Base-by-base conservation (phyloP, 2,888 invertebrate genomes). In the Diarsia brunnea region DNA sequence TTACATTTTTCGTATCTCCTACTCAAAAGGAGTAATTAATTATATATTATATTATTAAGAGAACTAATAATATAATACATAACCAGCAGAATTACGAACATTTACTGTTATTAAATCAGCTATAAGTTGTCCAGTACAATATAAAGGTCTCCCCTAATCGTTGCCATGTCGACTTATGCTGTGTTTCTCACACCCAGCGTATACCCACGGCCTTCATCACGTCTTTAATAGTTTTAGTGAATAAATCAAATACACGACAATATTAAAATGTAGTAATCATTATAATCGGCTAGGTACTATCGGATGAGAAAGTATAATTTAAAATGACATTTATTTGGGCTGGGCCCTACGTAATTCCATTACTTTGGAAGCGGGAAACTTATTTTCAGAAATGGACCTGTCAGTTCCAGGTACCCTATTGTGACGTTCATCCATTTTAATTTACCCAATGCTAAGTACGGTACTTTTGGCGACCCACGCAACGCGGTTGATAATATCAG, bases 361-460 rank as follows among this genome's bases (percentile, higher is more conserved):
- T 19, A 16, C 24, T n/a, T 45, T n/a, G 43, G 24, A 43, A 64
- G 19, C 43, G 49, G 49, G 14, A 27, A 64, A 19, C 12, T 43
- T 19, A 45, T 7, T 43, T 79, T 43, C 47, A 69, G 19, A 68
- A 68, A 75, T 49, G 53, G 69, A 53, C 8, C 70, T 64, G 75
- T 80, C 70, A 60, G 16, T 55, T 67, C 14, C 65, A 69, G 64
- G 27, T 27, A n/a, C 5, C 43, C 27, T 24, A 38, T 58, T 45
- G 63, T 60, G 58, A 63, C 12, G 69, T 55, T 38, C 31, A 68
- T 68, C 16, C 38, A 72, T 75, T 75, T 49, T 5, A 38, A 21
- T 47, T 58, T 31, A 45, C 27, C n/a, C 38, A 68, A 45, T 45
- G 53, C 49, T 75, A 79, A 75, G 80, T 60, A 27, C 24, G 63